Base-by-base conservation (phyloP, 2,113 vertebrate species). In the Calidris pygmaea region DNA sequence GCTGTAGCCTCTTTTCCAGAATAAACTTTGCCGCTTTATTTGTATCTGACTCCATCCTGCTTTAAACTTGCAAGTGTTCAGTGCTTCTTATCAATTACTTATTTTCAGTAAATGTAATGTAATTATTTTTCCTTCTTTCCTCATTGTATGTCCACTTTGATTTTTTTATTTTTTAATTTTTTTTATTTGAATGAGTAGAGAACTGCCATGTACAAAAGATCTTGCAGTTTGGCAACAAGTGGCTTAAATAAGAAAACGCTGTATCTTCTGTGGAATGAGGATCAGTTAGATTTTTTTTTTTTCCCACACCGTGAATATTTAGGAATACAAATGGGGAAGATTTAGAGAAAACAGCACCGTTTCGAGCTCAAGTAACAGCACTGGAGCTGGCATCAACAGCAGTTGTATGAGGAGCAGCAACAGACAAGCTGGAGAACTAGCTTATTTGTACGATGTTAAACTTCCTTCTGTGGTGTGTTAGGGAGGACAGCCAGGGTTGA, bases 61-160 rank as follows among this genome's bases (percentile, higher is more conserved):
- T 70, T 86, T 75, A 74, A 75, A 65, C 47, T 32, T 83, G 16
- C 15, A 14, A 70, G 65, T 27, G 52, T 30, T 86, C 37, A 1
- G 9, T 24, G 35, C 56, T 88, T 77, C 52, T 60, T 71, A 53
- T 16, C 15, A 3, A 27, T 35, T 5, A 17, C 55, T 91, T 79
- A 14, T 30, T 85, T 85, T 70, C 84, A 76, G 37, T 37, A 43
- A 78, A 39, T 1, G 3, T 10, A 15, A 32, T 27, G 6, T 21
- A 21, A n/a, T 65, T 84, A 2, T 43, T 94, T 41, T 79, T 45
- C n/a, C 26, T 75, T 67, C 50, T 62, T 53, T 81, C 53, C 29
- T 92, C 39, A 1, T 14, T 8, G 6, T 50, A 17, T 0, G 0
- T 66, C 39, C 60, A 8, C n/a, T 14, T 74, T 21, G 17, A 3